Evolutionary conservation across 2,797 vertebrate genomes (phyloP).

Genomic region (Sebastes vulpes): DNA sequence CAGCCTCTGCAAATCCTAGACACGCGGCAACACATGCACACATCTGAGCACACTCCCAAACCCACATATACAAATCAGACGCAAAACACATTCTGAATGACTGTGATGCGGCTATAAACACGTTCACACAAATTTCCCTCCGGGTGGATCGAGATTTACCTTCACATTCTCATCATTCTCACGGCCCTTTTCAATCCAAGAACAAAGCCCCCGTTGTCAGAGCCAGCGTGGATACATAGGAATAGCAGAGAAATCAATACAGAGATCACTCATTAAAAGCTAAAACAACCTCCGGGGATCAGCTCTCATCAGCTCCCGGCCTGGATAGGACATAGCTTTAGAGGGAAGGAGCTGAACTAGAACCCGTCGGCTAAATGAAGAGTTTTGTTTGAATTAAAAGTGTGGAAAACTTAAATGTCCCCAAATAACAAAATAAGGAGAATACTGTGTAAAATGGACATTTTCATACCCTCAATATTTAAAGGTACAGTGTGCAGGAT

Average conservation of each 20-base stretch:
- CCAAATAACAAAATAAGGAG: background rate
- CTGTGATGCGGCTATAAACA: constrained; percentile 19
- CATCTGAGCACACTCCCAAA: constrained; percentile 11
- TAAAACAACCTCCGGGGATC: constrained; percentile 36
- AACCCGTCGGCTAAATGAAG: background rate
- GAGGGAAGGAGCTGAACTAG: background rate
- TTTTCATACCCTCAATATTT: constrained; percentile 9
- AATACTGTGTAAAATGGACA: background rate
- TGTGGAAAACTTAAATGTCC: background rate
- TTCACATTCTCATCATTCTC: constrained; percentile 48
- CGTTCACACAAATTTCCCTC: constrained; percentile 11
- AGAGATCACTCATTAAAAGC: constrained; percentile 68
- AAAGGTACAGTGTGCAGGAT: background rate
- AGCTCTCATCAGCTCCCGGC: constrained; percentile 11
- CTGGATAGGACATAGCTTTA: constrained; percentile 8
- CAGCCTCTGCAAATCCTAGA: constrained; percentile 44
- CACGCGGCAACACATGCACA: constrained; percentile 49
- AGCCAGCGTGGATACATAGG: constrained; percentile 35
- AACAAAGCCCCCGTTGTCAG: constrained; percentile 60
- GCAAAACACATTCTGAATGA: constrained; percentile 16
- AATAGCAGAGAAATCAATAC: constrained; percentile 64
- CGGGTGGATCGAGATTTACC: constrained; percentile 29
- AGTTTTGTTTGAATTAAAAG: background rate
- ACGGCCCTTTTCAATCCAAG: constrained; percentile 19
- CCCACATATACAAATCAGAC: constrained; percentile 7